Percentiles rank a stretch among this genome's conserved stretches.
Conservation (phyloP, 2,113 vertebrate genomes). For the Burhinus oedicnemus region DNA sequence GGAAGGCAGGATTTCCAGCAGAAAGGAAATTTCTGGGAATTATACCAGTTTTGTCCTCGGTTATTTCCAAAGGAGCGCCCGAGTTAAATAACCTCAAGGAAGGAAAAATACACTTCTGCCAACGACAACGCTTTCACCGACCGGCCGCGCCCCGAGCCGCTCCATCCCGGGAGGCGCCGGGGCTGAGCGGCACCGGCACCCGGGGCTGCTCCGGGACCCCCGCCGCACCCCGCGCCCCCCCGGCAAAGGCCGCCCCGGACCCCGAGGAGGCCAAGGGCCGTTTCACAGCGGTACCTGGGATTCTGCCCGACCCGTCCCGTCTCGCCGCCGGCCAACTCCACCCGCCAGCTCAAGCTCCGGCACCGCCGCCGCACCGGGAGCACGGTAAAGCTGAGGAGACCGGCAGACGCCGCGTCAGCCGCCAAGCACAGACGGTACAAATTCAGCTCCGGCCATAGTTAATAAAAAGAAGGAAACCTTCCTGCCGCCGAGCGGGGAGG, state of each 20-base stretch:
- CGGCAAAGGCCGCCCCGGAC: not conserved
- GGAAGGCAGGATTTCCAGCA: not conserved
- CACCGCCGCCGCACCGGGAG: not conserved
- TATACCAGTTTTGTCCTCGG: accelerated
- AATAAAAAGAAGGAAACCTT: too few relatives aligned
- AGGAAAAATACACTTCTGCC: not conserved
- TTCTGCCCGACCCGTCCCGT: not conserved
- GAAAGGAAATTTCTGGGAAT: not conserved
- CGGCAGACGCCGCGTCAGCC: not conserved
- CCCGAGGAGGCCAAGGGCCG: too few relatives aligned
- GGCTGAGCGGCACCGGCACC: not conserved
- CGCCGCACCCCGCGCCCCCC: not conserved
- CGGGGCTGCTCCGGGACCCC: too few relatives aligned
- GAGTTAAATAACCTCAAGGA: not conserved
- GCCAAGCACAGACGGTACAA: not conserved
- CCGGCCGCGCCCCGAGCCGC: not conserved
- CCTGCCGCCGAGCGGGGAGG: not conserved
- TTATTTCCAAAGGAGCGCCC: not conserved
- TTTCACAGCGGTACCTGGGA: too few relatives aligned
- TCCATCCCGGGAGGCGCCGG: too few relatives aligned
- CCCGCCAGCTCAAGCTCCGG: not conserved
- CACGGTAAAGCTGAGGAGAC: too few relatives aligned
- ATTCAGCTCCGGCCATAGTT: not conserved
- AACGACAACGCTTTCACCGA: not conserved
- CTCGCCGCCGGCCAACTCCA: not conserved